These are phyloP conservation scores for Geopemphigus sp. DNA, from an alignment of 1,140 invertebrate genomes.

Conservation along the genomic window DNA sequence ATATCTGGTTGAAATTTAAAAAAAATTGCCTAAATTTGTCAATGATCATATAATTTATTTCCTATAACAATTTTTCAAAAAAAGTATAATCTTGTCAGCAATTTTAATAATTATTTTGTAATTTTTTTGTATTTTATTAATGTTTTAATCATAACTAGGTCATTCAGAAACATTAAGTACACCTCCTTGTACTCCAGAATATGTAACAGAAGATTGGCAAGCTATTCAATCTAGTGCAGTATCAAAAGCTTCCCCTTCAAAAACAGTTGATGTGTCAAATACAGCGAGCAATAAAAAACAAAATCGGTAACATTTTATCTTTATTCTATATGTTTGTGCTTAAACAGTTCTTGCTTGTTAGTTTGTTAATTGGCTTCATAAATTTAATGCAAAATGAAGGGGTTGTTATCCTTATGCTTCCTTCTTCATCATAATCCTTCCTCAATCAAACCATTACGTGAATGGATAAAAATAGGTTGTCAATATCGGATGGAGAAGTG, in stretches of 20 bases:
- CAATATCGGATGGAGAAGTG: slow-evolving; percentile 45
- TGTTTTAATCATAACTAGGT: not conserved
- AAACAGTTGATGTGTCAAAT: slow-evolving; percentile 6
- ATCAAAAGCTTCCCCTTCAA: not conserved
- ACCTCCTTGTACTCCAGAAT: slow-evolving; percentile 25
- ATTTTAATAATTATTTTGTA: too few relatives aligned
- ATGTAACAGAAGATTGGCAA: slow-evolving; percentile 37
- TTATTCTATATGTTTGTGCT: slow-evolving; percentile 6
- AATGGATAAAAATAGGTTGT: slow-evolving; percentile 47
- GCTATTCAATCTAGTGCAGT: slow-evolving; percentile 15
- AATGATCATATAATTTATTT: too few relatives aligned
- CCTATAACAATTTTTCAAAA: too few relatives aligned
- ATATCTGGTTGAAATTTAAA: too few relatives aligned
- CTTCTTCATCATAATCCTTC: slow-evolving; percentile 41
- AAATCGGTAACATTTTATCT: slow-evolving; percentile 26
- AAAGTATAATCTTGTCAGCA: too few relatives aligned
- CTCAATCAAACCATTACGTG: slow-evolving; percentile 46
- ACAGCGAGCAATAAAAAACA: not conserved
- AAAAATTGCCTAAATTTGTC: too few relatives aligned
- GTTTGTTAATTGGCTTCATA: slow-evolving; percentile 37
- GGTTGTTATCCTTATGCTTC: slow-evolving; percentile 45
- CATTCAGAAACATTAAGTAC: slow-evolving; percentile 9
- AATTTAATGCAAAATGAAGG: slow-evolving; percentile 27
- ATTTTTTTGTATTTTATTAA: not conserved
- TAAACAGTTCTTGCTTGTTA: slow-evolving; percentile 36